Base-by-base conservation (phyloP, 2,888 invertebrate genomes). In the Rosalia funebris region DNA sequence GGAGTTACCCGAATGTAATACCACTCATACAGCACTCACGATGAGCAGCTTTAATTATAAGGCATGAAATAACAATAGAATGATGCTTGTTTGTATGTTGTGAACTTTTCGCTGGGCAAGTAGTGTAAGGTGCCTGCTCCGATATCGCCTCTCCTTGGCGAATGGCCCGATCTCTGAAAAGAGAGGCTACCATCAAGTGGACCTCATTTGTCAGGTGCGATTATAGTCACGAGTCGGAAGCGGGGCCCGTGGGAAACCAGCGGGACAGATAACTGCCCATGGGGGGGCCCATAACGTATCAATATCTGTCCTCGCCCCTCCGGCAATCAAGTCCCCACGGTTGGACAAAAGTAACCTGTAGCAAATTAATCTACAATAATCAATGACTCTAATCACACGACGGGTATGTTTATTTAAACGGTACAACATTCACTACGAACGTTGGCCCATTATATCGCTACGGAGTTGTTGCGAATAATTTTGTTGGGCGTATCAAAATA, bases 141-240 rank as follows among this genome's bases (percentile, higher is more conserved):
- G 25, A 5, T 25, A 7, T 25, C 25, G 3, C 25, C 25, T 25
- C 3, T 25, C 25, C 25, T 5, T 3, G 4, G 25, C 25, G 25
- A 7, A 3, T 7, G 25, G 25, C 25, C 25, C n/a, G 41, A n/a
- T 41, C 41, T 25, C 25, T 46, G 31, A 46, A 41, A 45, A 25
- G 31, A 15, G 45, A 45, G 31, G 31, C 31, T 3, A 32, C 11
- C 14, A 12, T 9, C 46, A 16, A 37, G 48, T 36, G 36, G 16
- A 46, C 19, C 19, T 58, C 74, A 76, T 76, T 73, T 73, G 73
- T 75, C 75, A 75, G 72, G 69, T 72, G 65, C 63, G 70, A 72
- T 71, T 71, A 63, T 62, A 65, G 71, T 71, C 72, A 72, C 69
- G 69, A 70, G 64, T 56, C 66, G 64, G 59, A 60, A 60, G 62